Conservation (phyloP, 1,140 invertebrate genomes). For the Bathynomus jamesi region DNA sequence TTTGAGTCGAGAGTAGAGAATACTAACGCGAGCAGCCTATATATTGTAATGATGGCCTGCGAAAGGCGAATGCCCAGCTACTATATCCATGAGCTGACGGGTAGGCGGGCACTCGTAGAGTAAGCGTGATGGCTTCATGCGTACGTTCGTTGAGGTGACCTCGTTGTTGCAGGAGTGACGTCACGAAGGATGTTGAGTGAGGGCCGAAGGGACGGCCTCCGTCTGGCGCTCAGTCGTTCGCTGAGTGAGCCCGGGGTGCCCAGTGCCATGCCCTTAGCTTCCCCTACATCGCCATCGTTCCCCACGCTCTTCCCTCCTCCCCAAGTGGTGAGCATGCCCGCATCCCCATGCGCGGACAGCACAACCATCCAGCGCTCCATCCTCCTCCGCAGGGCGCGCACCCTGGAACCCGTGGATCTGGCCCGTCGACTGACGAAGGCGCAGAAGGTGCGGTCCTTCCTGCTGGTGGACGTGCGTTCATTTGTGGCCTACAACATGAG, state of each 20-base stretch:
- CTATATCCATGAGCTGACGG: no score
- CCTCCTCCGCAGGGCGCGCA: slow-evolving; percentile 42
- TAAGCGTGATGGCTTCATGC: no score
- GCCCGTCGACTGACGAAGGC: slow-evolving; percentile 40
- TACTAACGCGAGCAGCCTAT: no score
- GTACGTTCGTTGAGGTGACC: not conserved
- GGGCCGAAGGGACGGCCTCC: slow-evolving; percentile 50
- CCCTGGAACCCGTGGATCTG: slow-evolving; percentile 41
- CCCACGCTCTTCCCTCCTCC: slow-evolving; percentile 35
- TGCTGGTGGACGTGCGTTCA: slow-evolving; percentile 62
- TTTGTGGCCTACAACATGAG: slow-evolving; percentile 63
- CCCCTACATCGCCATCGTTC: slow-evolving; percentile 45
- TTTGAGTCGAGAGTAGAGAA: no score
- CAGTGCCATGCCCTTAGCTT: slow-evolving; percentile 30
- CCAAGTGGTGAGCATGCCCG: slow-evolving; percentile 48
- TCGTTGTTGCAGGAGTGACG: not conserved
- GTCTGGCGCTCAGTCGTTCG: slow-evolving; percentile 53
- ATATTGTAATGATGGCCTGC: no score
- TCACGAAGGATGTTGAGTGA: slow-evolving; percentile 44
- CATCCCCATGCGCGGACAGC: slow-evolving; percentile 52
- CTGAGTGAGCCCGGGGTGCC: slow-evolving; percentile 53
- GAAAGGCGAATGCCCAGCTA: no score
- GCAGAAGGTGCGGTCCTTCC: slow-evolving; percentile 42
- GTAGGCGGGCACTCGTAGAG: no score
- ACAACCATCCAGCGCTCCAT: slow-evolving; percentile 49